Conservation (phyloP, 2,113 vertebrate species). For the Gambusia affinis region DNA sequence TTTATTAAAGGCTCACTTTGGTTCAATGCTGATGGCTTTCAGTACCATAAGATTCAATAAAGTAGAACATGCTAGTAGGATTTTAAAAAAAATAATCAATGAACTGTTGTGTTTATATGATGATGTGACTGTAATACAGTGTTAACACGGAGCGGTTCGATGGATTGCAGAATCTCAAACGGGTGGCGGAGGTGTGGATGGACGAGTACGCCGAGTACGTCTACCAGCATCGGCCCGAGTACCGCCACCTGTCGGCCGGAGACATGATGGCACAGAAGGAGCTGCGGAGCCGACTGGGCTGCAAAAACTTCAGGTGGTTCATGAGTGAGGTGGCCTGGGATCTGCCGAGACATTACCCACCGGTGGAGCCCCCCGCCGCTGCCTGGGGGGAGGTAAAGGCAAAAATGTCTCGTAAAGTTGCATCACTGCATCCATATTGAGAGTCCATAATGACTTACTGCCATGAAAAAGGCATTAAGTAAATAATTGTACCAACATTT, state of each 20-base stretch:
- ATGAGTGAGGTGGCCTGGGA: constrained; percentile 97
- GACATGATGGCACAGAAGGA: constrained; percentile 90
- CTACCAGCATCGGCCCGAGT: constrained; percentile 95
- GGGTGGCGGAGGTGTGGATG: constrained; percentile 99
- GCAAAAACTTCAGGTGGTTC: constrained; percentile 95
- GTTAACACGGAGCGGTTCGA: not conserved
- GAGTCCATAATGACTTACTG: not conserved
- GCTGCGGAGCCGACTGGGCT: constrained; percentile 86
- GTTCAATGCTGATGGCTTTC: not conserved
- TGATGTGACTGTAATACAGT: not conserved
- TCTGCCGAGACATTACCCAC: constrained; percentile 92
- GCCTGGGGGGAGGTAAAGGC: constrained; percentile 92
- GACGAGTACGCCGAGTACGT: constrained; percentile 94
- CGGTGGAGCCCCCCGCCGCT: constrained; percentile 92
- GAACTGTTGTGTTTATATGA: not conserved
- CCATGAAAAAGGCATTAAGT: not conserved
- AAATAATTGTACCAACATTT: not conserved
- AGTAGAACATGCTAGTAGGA: not conserved
- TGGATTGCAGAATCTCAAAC: constrained; percentile 89
- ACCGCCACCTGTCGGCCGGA: constrained; percentile 93
- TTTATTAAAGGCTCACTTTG: not conserved
- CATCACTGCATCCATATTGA: no score
- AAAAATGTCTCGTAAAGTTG: not conserved
- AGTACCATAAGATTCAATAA: not conserved
- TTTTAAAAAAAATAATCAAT: not conserved